Evolutionary conservation across 37 sponge, comb jelly and placozoan genomes (phyloP).

Genomic region (Chondrosia reniformis): DNA sequence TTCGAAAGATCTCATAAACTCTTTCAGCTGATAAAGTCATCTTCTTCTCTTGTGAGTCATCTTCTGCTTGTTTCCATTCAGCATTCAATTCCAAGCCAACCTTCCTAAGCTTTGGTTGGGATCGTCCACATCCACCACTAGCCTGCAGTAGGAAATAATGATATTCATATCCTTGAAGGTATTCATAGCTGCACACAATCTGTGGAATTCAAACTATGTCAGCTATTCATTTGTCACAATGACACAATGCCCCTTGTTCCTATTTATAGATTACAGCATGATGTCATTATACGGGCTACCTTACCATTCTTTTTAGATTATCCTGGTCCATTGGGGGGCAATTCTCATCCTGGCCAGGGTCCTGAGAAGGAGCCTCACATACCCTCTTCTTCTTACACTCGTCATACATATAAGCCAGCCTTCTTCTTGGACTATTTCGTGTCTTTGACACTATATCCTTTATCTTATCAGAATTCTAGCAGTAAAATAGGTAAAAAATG

Average conservation of each 20-base stretch:
- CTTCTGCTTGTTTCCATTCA: conserved; percentile 94
- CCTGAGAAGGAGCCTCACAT: conserved; percentile 69
- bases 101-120: conserved; percentile 80
- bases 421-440: conserved; percentile 44
- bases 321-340: neutral
- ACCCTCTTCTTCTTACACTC: conserved; percentile 71
- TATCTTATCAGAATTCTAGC: conserved; percentile 81
- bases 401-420: conserved; percentile 88
- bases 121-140: conserved; percentile 89
- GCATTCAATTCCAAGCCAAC: conserved; percentile 88
- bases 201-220: too few species aligned
- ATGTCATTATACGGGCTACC: neutral
- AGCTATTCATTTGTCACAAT: too few species aligned
- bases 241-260: too few species aligned
- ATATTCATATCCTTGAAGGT: neutral
- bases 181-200: conserved; percentile 15
- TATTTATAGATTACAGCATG: too few species aligned
- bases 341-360: conserved; percentile 5
- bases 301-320: neutral
- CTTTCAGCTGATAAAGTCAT: conserved; percentile 85
- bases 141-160: conserved; percentile 30
- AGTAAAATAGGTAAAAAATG: neutral
- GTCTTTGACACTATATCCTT: conserved; percentile 80
- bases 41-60: conserved; percentile 96
- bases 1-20: conserved; percentile 91